Evolutionary conservation across 2,797 vertebrate species (phyloP), one percentile per base, ranked within the genome.

Genomic region (Anabas testudineus): DNA sequence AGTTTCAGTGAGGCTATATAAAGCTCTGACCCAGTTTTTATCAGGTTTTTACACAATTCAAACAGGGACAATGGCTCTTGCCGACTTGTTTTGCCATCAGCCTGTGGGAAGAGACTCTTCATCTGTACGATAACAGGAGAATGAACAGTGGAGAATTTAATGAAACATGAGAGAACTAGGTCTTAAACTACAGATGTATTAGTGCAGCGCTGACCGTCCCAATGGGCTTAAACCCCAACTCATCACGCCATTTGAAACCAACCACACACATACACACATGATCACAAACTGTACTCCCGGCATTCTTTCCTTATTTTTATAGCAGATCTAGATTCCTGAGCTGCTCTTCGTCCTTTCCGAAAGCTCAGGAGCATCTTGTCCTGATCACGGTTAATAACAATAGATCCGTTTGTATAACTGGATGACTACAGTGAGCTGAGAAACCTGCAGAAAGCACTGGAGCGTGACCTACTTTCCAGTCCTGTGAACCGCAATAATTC

Each of bases 401-500:
- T 74, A 69, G 74, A 53, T 71, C 14, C 83, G 74, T 72, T 81
- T 89, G 78, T 89, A 67, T 76, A 64, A 74, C 18, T 74, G 55
- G 41, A 67, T 49, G 78, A 81, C 70, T 41, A 15, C 60, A 55
- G 81, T 56, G 66, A 77, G 59, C 67, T 37, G 72, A 71, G 74
- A 79, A 45, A 58, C 58, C 62, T 47, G 75, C 74, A 77, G 64
- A 71, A 46, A 39, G 66, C 70, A 67, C 34, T 36, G 26, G 68
- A 71, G 73, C 78, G 30, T 86, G 87, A 87, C 82, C 78, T 80
- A 81, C 78, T 90, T 89, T 85, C 70, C 76, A 86, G 70, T 46
- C 74, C 80, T 26, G 28, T 90, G 79, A 83, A 82, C 49, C 45
- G 46, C 70, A 71, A 55, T 69, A 76, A 84, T 78, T 64, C 52